Percentiles rank a stretch among this genome's conserved stretches.
phyloP scores from a whole-genome alignment of 2,888 invertebrate species.

The Oxycera nigricornis region DNA sequence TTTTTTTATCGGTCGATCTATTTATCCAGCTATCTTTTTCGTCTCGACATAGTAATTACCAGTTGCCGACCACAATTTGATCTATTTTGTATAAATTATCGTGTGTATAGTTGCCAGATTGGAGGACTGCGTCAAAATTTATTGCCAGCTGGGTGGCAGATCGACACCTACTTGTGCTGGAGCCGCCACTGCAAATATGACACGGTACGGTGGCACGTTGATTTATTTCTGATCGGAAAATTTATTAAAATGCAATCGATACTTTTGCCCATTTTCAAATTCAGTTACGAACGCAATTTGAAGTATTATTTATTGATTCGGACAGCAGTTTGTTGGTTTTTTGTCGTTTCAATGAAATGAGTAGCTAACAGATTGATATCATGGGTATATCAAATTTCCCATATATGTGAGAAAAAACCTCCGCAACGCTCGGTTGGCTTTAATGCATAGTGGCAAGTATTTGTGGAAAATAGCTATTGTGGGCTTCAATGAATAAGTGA shows the following conservation, averaged over 20 bases:
- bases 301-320: conserved; percentile 19
- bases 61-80: conserved; percentile 16
- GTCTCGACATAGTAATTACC: neutral
- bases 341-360: too few relatives aligned
- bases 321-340: neutral
- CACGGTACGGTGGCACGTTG: conserved; percentile 7
- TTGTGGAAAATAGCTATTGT: too few relatives aligned
- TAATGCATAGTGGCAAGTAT: too few relatives aligned
- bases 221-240: conserved; percentile 31
- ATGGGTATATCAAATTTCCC: too few relatives aligned
- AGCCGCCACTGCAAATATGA: conserved; percentile 3
- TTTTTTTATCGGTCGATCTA: too few relatives aligned
- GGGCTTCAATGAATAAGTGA: too few relatives aligned
- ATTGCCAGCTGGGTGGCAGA: conserved; percentile 31
- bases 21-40: too few relatives aligned
- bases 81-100: conserved; percentile 36
- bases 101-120: neutral
- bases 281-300: conserved; percentile 2
- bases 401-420: too few relatives aligned
- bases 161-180: conserved; percentile 29
- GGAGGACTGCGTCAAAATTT: conserved; percentile 23
- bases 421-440: too few relatives aligned
- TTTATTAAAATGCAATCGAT: conserved; percentile 21
- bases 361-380: too few relatives aligned
- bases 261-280: conserved; percentile 23